A percentile compares a stretch with the other conserved stretches of the same genome.
phyloP scores from a whole-genome alignment of 2,113 vertebrate genomes.

The Globicephala melas region DNA sequence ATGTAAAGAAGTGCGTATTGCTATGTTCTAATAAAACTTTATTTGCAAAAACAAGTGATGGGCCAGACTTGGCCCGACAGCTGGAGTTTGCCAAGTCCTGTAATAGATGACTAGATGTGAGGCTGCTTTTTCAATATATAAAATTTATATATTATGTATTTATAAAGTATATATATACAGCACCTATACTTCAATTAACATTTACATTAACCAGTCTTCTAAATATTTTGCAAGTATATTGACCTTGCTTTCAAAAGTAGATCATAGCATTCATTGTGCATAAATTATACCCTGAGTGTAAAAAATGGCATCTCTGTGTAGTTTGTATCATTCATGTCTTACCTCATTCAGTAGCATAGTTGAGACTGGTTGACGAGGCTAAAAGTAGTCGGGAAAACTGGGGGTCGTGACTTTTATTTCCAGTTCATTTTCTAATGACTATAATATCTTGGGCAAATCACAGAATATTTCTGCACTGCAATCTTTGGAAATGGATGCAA shows the following conservation, averaged over 20 bases:
- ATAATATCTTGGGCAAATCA: background rate
- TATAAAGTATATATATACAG: background rate
- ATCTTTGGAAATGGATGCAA: background rate
- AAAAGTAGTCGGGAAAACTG: background rate
- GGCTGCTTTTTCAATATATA: background rate
- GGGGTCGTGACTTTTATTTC: background rate
- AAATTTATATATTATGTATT: background rate
- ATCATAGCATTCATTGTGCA: background rate
- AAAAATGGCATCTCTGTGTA: background rate
- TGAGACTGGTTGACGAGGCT: background rate
- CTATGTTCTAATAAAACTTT: slow-evolving; percentile 36
- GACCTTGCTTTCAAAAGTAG: background rate
- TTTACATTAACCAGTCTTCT: background rate
- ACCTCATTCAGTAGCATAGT: background rate
- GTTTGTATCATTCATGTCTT: background rate
- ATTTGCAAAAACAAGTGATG: background rate
- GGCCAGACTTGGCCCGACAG: background rate
- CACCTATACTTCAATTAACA: background rate
- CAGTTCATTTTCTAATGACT: background rate
- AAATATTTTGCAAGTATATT: slow-evolving; percentile 6
- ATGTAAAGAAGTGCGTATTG: background rate
- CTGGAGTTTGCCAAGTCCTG: background rate
- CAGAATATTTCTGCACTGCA: background rate
- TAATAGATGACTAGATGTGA: background rate
- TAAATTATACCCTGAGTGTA: background rate